Evolutionary conservation across 2,888 invertebrate species (phyloP), one percentile per base, ranked within the genome.

Genomic region (Abrostola tripartita): DNA sequence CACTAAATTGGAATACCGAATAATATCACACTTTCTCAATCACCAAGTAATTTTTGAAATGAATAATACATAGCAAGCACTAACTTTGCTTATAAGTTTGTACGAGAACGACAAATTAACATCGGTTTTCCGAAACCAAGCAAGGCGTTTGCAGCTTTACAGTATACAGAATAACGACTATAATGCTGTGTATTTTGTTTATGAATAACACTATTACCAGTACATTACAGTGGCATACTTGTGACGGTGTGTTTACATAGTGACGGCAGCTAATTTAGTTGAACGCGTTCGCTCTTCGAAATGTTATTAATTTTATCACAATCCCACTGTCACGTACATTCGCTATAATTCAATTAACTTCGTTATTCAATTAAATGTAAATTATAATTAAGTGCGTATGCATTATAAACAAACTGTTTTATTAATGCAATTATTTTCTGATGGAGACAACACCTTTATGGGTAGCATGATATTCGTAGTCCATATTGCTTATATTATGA

Each of bases 231-330:
- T 58, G 52, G 38, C 67, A 58, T 69, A 79, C 69, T 79, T 67
- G 37, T 70, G 74, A 70, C 79, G 64, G 49, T 62, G 59, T 79
- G 68, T 79, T 79, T 79, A 63, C 70, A 51, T 47, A 63, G 61
- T 62, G 74, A 76, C 70, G 51, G 57, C 11, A 76, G 61, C 63
- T 79, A 79, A 77, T 73, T 79, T 73, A 64, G 74, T 61, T 61
- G 52, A 75, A 61, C 72, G 68, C 65, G 65, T 61, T 61, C 62
- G 61, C 66, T 66, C 49, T 67, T 65, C 58, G 52, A 54, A 70
- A 79, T 62, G 52, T 73, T 73, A 79, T 79, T 78, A 76, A 78
- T 76, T 72, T 62, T 73, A 68, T 79, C 70, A 76, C 67, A 77
- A 79, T 67, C 37, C 59, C 69, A 76, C 64, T 73, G 70, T 76